Evolutionary conservation across 2,113 vertebrate genomes (phyloP).

Genomic region (Lates calcarifer): DNA sequence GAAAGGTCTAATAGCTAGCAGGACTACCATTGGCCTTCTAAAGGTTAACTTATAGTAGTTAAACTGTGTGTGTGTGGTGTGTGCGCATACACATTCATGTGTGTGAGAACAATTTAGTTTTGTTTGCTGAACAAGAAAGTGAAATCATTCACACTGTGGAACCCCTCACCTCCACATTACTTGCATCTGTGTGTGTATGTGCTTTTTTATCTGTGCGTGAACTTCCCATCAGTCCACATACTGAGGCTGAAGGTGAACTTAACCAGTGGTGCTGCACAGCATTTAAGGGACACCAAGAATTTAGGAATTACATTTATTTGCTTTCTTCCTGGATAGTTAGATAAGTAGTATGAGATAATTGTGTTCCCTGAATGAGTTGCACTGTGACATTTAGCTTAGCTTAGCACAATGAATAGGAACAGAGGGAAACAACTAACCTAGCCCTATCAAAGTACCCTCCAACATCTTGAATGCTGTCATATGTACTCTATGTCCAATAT

Average conservation of each 20-base stretch:
- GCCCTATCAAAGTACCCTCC: neutral
- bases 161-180: neutral
- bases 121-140: slow-evolving; percentile 34
- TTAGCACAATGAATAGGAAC: neutral
- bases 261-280: slow-evolving; percentile 5
- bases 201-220: slow-evolving; percentile 8
- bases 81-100: neutral
- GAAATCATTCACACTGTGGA: slow-evolving; percentile 34
- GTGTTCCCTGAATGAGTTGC: neutral
- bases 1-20: slow-evolving; percentile 63
- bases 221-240: slow-evolving; percentile 15
- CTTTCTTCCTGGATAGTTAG: neutral
- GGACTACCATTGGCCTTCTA: slow-evolving; percentile 47
- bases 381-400: neutral
- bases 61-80: slow-evolving; percentile 12
- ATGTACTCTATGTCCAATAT: neutral
- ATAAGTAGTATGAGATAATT: neutral
- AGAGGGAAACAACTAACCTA: neutral
- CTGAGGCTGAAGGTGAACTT: slow-evolving; percentile 31
- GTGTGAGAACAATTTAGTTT: neutral
- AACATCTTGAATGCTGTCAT: neutral
- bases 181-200: slow-evolving; percentile 24
- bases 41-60: slow-evolving; percentile 65
- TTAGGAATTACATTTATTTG: neutral
- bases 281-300: slow-evolving; percentile 9